Evolutionary conservation across 2,113 vertebrate species (phyloP).

Genomic region (Actenoides hombroni): DNA sequence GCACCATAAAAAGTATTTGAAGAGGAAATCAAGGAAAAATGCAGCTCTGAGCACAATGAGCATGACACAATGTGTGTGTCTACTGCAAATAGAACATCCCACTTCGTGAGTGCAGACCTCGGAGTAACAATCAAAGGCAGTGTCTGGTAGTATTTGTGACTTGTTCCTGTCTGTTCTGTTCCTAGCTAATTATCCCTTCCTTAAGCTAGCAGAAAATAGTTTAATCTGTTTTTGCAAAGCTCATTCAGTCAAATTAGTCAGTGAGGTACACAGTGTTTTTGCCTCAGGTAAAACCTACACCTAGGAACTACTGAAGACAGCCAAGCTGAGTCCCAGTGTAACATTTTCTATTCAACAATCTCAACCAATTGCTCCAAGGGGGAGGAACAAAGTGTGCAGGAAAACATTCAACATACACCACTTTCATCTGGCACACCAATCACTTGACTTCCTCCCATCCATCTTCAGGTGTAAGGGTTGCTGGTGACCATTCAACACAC

Average conservation of each 20-base stretch:
- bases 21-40: not conserved
- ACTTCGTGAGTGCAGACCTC: conserved; percentile 2
- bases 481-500: not conserved
- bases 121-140: not conserved
- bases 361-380: not conserved
- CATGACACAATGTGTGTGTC: not conserved
- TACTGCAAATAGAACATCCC: not conserved
- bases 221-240: not conserved
- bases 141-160: not conserved
- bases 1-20: not conserved
- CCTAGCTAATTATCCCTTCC: conserved; percentile 46
- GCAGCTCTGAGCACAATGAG: not conserved
- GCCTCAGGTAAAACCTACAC: not conserved
- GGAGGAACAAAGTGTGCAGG: not conserved
- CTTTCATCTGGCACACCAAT: not conserved
- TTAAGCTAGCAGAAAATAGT: not conserved
- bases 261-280: not conserved
- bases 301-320: not conserved
- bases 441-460: not conserved
- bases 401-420: not conserved
- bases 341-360: not conserved
- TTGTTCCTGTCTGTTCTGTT: conserved; percentile 16
- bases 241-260: conserved; percentile 17
- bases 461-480: not conserved
- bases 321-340: not conserved